Base-by-base conservation (phyloP, 2,888 invertebrate species). In the Lycocerus yunnanus region DNA sequence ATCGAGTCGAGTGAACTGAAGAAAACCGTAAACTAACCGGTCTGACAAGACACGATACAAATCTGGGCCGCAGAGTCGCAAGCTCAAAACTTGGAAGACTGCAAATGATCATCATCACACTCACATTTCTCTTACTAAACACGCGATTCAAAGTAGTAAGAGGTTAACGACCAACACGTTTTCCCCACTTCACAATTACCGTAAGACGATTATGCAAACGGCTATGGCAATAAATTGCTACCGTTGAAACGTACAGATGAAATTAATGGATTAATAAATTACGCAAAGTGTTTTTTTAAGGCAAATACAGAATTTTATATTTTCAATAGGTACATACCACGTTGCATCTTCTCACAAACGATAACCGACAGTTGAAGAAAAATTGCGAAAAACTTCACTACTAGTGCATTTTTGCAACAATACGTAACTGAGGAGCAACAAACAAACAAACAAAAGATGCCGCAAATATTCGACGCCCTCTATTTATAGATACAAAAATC, bases 61-160 rank as follows among this genome's bases (percentile, higher is more conserved):
- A 82, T 81, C 81, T 82, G 80, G 82, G 82, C 79, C 82, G 82
- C 79, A 80, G n/a, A n/a, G 81, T 81, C 81, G 81, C 80, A 78
- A 80, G 80, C 78, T 78, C 80, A 73, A 76, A 24, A 76, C 76
- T 69, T 78, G 77, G 79, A 79, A 80, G 79, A 79, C 77, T 63
- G 61, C 61, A 76, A 73, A 75, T 75, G 75, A 76, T 76, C 18
- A 63, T 61, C 61, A 16, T 20, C 80, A 80, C 76, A 78, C 76
- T 78, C 78, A 70, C 80, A 79, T 80, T 80, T 80, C 78, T 79
- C 79, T 78, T 78, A 79, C 78, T 76, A 77, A 77, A 81, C 80
- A 78, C 79, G 79, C 80, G 75, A 79, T 77, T 75, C 79, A 66
- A 63, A 75, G 74, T 77, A 77, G 72, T 72, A 69, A 71, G 74